Evolutionary conservation across 2,797 vertebrate species (phyloP).

Genomic region (Aldrovandia affinis): DNA sequence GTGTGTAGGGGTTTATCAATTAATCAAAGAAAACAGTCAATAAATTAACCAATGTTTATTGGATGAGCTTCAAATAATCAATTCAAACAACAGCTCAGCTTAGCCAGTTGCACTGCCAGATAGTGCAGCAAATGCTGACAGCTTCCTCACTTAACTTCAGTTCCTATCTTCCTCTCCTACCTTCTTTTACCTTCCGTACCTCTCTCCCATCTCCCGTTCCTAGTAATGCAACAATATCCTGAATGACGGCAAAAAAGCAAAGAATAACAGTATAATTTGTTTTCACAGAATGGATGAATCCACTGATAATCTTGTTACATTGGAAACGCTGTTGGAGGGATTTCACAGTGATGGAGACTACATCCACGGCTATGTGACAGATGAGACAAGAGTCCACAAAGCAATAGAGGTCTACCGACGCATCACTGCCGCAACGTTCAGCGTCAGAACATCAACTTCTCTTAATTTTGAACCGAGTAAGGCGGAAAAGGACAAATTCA

Average conservation of each 20-base stretch:
- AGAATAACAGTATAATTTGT: background rate
- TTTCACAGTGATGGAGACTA: conserved; percentile 7
- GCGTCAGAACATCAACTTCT: background rate
- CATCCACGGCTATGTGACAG: conserved; percentile 16
- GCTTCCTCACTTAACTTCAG: too few relatives aligned
- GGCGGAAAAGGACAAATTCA: conserved; percentile 5
- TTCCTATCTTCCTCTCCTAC: too few relatives aligned
- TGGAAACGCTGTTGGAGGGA: conserved; percentile 5
- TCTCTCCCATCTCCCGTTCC: too few relatives aligned
- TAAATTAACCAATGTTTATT: too few relatives aligned
- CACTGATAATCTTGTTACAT: background rate
- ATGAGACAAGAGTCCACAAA: background rate
- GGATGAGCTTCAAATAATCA: too few relatives aligned
- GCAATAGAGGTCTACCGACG: conserved; percentile 10
- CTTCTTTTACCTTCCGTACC: too few relatives aligned
- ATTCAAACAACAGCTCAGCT: too few relatives aligned
- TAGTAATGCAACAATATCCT: background rate
- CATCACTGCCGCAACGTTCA: conserved; percentile 9
- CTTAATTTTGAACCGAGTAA: conserved; percentile 14
- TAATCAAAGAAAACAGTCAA: too few relatives aligned
- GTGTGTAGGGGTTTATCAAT: too few relatives aligned
- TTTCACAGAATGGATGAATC: conserved; percentile 13
- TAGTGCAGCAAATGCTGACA: too few relatives aligned
- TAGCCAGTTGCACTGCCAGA: too few relatives aligned
- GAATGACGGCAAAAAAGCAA: background rate